Percentiles rank a stretch among this genome's conserved stretches.
Evolutionary conservation across 2,888 invertebrate genomes (phyloP).

Genomic region (Drosophila dives): DNA sequence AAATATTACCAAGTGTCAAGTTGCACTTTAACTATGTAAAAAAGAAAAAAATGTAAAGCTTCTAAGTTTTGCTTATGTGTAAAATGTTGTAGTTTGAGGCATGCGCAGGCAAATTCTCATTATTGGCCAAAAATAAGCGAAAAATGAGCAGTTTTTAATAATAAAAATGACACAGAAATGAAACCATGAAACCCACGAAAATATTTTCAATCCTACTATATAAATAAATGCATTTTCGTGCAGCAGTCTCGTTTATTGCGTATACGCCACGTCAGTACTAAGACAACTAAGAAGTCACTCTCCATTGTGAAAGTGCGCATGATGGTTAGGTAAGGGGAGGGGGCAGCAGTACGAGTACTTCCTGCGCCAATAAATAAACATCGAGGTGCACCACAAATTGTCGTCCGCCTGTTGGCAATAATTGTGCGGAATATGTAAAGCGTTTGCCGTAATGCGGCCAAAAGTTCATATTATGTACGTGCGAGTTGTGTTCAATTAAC

Average conservation of each 20-base stretch:
- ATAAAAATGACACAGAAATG: slow-evolving; percentile 79
- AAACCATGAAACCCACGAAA: slow-evolving; percentile 28
- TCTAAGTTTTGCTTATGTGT: slow-evolving; percentile 26
- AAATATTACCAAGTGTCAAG: background rate
- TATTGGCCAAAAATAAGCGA: slow-evolving; percentile 39
- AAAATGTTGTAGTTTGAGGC: slow-evolving; percentile 16
- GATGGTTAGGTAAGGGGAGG: background rate
- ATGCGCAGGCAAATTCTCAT: slow-evolving; percentile 8
- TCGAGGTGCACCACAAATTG: slow-evolving; percentile 66
- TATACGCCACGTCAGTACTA: slow-evolving; percentile 67
- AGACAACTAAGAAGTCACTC: slow-evolving; percentile 11
- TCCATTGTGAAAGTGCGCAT: background rate
- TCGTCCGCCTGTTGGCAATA: slow-evolving; percentile 63
- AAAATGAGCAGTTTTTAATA: slow-evolving; percentile 67
- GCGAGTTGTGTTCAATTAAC: slow-evolving; percentile 73
- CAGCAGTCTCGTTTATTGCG: slow-evolving; percentile 55
- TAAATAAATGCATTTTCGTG: slow-evolving; percentile 58
- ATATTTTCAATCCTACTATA: slow-evolving; percentile 28
- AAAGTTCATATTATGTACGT: slow-evolving; percentile 64
- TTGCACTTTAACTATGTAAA: background rate
- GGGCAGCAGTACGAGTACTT: slow-evolving; percentile 37
- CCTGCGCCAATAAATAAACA: slow-evolving; percentile 73
- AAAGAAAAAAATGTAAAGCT: background rate
- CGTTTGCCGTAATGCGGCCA: slow-evolving; percentile 74
- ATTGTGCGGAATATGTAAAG: slow-evolving; percentile 67